Conservation (phyloP, 1,140 invertebrate species). For the Eriocheir sinensis region DNA sequence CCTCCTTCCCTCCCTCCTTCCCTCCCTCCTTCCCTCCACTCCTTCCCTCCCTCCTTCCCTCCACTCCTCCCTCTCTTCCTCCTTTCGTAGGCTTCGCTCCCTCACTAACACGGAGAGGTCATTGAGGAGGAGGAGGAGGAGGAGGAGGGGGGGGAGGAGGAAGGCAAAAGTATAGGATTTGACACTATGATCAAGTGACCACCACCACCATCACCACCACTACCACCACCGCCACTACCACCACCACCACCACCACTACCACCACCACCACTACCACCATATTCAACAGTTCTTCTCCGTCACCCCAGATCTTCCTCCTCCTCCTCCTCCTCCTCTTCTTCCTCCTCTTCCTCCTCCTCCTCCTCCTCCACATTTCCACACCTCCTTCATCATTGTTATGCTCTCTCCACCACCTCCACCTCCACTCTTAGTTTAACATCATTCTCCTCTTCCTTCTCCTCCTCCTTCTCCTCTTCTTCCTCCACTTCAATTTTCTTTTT, state of each 20-base stretch:
- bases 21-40: background rate
- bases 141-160: background rate
- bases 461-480: no score
- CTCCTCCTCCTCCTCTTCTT: no score
- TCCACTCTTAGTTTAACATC: no score
- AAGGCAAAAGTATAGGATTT: no score
- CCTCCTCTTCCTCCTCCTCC: no score
- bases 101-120: background rate
- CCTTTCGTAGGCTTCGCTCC: background rate
- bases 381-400: no score
- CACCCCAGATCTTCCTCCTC: no score
- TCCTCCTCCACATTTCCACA: no score
- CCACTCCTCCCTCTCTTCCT: background rate
- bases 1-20: background rate
- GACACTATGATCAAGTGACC: background rate
- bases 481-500: no score
- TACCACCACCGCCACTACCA: background rate
- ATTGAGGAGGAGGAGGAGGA: constrained; percentile 20
- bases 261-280: background rate
- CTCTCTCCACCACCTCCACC: no score
- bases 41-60: background rate
- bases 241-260: background rate
- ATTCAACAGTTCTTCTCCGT: no score
- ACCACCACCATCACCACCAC: background rate
- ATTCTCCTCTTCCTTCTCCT: no score